A percentile compares a stretch with the other conserved stretches of the same genome.
These are phyloP conservation scores for Rotaria socialis DNA, from an alignment of 2,888 invertebrate species.

Conservation along the genomic window DNA sequence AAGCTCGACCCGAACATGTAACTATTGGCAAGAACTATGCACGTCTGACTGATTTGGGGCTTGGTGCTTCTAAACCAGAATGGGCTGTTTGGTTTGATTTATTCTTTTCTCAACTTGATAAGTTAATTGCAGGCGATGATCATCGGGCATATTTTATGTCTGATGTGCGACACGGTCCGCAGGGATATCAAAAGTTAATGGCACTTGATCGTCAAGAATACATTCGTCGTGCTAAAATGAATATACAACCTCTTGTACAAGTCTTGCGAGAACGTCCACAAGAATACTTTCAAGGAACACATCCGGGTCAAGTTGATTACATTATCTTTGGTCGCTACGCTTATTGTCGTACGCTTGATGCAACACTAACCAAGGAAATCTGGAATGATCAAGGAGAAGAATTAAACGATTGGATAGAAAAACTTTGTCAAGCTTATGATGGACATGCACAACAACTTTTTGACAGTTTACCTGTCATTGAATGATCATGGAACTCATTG, in stretches of 20 bases:
- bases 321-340: background rate
- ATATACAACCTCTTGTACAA: background rate
- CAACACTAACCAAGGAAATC: background rate
- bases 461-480: too few relatives aligned
- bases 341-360: background rate
- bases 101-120: background rate
- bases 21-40: background rate
- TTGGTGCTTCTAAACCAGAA: background rate
- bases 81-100: slow-evolving; percentile 8
- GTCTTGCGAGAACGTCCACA: background rate
- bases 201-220: background rate
- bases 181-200: background rate
- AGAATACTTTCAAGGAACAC: background rate
- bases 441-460: background rate
- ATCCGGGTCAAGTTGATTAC: background rate
- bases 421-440: background rate
- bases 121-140: background rate
- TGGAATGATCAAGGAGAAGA: background rate
- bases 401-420: background rate
- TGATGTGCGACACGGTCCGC: background rate
- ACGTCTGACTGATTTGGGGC: slow-evolving; percentile 4
- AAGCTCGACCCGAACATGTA: background rate
- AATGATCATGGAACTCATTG: too few relatives aligned
- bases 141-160: background rate
- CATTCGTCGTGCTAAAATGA: background rate